These are phyloP conservation scores for Kryptolebias ocellatus DNA, from an alignment of 2,797 vertebrate species.

Conservation along the genomic window DNA sequence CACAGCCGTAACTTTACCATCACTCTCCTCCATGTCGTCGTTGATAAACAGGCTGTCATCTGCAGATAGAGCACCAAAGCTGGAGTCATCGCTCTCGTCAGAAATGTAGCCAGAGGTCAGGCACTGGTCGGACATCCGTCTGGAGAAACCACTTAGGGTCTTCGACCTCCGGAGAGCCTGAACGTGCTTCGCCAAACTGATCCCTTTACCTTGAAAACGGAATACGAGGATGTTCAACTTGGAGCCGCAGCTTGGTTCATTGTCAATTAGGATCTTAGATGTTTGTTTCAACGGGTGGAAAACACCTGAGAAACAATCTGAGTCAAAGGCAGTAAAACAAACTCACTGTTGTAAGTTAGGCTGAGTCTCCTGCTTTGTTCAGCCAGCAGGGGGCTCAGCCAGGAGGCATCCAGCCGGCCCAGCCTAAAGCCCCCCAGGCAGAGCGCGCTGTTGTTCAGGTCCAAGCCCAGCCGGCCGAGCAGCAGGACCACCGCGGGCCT, in stretches of 20 bases:
- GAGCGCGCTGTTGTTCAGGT: constrained; percentile 89
- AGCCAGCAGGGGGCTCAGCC: constrained; percentile 90
- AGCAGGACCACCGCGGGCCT: constrained; percentile 87
- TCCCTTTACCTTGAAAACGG: constrained; percentile 81
- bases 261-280: no score
- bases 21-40: constrained; percentile 91
- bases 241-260: not conserved
- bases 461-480: constrained; percentile 89
- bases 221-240: constrained; percentile 1
- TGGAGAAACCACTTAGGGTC: constrained; percentile 55
- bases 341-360: constrained; percentile 79
- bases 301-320: no score
- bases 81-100: constrained; percentile 87
- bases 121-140: constrained; percentile 68
- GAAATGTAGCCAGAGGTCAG: constrained; percentile 82
- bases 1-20: constrained; percentile 77
- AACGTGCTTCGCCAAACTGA: constrained; percentile 85
- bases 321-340: no score
- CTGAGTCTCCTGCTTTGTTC: constrained; percentile 76
- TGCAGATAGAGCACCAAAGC: constrained; percentile 72
- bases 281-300: no score
- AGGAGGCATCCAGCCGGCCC: constrained; percentile 87
- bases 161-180: constrained; percentile 83
- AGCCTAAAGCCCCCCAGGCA: constrained; percentile 93
- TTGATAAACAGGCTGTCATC: constrained; percentile 82